Conservation (phyloP, 2,888 invertebrate species). For the Ceraclea dissimilis region DNA sequence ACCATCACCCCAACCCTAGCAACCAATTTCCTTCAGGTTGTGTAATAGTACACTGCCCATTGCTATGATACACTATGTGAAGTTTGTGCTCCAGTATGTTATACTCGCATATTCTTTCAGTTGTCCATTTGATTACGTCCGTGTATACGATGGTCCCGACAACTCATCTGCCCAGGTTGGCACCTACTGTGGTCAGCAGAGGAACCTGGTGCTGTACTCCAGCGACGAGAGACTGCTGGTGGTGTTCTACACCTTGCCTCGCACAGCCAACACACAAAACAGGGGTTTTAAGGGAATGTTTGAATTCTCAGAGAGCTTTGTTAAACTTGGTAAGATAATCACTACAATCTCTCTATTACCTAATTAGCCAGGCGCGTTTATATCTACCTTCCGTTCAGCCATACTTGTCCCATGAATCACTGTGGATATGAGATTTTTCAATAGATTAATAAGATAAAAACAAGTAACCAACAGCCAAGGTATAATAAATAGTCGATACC, state of each 20-base stretch:
- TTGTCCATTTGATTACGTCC: constrained; percentile 97
- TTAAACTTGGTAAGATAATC: constrained; percentile 76
- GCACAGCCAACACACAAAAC: constrained; percentile 91
- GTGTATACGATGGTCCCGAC: constrained; percentile 91
- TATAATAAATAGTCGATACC: not conserved
- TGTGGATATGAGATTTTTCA: no score
- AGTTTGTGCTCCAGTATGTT: no score
- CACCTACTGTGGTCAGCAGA: constrained; percentile 95
- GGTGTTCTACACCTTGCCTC: constrained; percentile 83
- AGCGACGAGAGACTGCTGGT: constrained; percentile 86
- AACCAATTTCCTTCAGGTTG: no score
- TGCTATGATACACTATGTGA: no score
- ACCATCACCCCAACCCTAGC: no score
- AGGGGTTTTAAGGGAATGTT: constrained; percentile 98
- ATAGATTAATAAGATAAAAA: not conserved
- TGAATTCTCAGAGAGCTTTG: constrained; percentile 97
- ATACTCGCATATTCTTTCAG: constrained; percentile 52
- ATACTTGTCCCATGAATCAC: no score
- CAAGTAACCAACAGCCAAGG: not conserved
- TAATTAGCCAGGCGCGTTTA: no score
- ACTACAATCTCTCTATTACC: not conserved
- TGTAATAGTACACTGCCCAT: no score
- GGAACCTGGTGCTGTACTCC: constrained; percentile 92
- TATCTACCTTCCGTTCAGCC: no score
- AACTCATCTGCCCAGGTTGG: constrained; percentile 86